phyloP scores from a whole-genome alignment of 2,888 invertebrate species.

The Amphipoea lucens region DNA sequence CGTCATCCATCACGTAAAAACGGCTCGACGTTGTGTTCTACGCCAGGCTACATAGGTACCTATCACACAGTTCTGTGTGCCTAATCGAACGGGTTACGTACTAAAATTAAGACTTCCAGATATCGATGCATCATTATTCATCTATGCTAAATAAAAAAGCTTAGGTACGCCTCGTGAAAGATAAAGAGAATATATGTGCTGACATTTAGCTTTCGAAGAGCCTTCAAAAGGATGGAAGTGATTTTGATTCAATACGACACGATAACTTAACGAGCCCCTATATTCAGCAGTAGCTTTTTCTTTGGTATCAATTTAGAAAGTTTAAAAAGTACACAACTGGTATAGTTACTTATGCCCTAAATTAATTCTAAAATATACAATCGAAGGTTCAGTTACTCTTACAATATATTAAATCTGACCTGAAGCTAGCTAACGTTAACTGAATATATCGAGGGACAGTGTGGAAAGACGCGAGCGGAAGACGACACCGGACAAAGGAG shows the following conservation, averaged over 20 bases:
- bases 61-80: constrained; percentile 7
- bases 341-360: background rate
- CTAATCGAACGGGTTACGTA: background rate
- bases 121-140: constrained; percentile 11
- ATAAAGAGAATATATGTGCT: background rate
- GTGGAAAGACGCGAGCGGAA: constrained; percentile 19
- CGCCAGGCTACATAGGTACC: constrained; percentile 8
- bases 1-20: constrained; percentile 61
- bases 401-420: constrained; percentile 9
- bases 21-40: constrained; percentile 13
- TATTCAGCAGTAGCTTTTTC: background rate
- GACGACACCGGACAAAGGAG: constrained; percentile 45
- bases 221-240: background rate
- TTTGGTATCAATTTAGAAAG: background rate
- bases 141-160: background rate
- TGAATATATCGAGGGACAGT: constrained; percentile 34
- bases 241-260: background rate
- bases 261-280: background rate
- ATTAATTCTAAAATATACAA: background rate
- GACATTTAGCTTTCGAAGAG: background rate
- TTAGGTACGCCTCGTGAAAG: background rate
- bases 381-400: background rate
- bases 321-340: background rate
- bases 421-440: constrained; percentile 1
- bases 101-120: constrained; percentile 16